These are phyloP conservation scores for Onychostoma macrolepis DNA, from an alignment of 2,113 vertebrate species.

Conservation along the genomic window DNA sequence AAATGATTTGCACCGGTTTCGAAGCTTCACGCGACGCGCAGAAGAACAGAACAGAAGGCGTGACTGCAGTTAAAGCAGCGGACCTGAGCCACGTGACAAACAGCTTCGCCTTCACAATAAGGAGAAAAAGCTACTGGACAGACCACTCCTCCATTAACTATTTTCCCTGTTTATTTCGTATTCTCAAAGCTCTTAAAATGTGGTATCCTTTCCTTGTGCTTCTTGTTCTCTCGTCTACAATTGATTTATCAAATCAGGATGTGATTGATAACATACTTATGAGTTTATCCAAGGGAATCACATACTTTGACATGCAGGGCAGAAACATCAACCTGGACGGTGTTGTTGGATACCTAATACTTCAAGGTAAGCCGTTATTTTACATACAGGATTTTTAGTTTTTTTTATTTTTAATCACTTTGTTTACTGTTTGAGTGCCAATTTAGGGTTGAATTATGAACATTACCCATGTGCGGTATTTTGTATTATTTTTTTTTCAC, in stretches of 20 bases:
- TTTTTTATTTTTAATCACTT: neutral
- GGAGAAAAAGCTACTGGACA: neutral
- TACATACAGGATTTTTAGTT: neutral
- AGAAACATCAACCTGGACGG: slow-evolving; percentile 82
- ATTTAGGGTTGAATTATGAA: too few species aligned
- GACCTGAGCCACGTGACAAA: slow-evolving; percentile 21
- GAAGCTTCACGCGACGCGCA: too few species aligned
- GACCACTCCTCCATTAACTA: neutral
- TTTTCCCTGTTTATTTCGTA: neutral
- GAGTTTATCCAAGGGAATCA: slow-evolving; percentile 73
- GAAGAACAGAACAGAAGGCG: too few species aligned
- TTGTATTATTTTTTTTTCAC: too few species aligned
- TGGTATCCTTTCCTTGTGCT: slow-evolving; percentile 54
- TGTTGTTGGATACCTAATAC: slow-evolving; percentile 77
- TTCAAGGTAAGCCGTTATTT: slow-evolving; percentile 76
- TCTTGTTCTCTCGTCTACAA: slow-evolving; percentile 56
- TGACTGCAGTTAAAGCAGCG: too few species aligned
- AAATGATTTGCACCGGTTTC: too few species aligned
- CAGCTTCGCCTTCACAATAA: neutral
- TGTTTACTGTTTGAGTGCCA: neutral
- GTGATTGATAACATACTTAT: slow-evolving; percentile 74
- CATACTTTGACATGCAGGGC: slow-evolving; percentile 78
- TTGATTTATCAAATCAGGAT: slow-evolving; percentile 63
- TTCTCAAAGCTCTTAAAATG: slow-evolving; percentile 59
- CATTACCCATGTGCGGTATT: too few species aligned